Evolutionary conservation across 2,113 vertebrate genomes (phyloP).

Genomic region (Grus americana): DNA sequence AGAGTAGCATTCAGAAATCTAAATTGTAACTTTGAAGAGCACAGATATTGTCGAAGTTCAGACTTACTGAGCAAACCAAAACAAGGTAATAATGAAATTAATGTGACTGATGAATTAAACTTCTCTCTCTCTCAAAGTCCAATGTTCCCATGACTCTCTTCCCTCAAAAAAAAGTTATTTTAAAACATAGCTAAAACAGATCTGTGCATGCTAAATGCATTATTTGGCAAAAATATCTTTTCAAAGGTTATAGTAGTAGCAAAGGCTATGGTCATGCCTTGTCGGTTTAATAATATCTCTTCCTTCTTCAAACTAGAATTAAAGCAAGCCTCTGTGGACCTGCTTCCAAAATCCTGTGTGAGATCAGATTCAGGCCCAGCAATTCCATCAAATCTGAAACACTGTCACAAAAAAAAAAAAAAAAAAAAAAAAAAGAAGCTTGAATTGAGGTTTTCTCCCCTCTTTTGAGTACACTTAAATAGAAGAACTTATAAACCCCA

Average conservation of each 20-base stretch:
- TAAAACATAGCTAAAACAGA: neutral
- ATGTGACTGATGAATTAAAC: neutral
- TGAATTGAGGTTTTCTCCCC: fast-evolving
- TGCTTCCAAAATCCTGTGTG: neutral
- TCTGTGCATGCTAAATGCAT: neutral
- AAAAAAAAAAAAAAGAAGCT: neutral
- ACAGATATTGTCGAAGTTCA: neutral
- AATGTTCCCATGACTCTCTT: neutral
- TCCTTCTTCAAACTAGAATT: neutral
- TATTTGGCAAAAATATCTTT: neutral
- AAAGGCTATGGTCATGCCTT: neutral
- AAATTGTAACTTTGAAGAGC: neutral
- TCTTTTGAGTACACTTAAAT: neutral
- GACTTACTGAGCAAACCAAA: neutral
- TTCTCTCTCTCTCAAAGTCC: neutral
- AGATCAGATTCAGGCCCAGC: neutral
- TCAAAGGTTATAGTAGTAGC: neutral
- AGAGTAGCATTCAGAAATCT: neutral
- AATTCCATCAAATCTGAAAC: neutral
- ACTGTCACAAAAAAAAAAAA: neutral
- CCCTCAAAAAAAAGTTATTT: neutral
- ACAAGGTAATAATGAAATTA: neutral
- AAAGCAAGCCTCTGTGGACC: neutral
- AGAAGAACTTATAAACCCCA: neutral
- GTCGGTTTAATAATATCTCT: neutral